These are phyloP conservation scores for Coelogynopora nodosa DNA, from an alignment of 2,888 invertebrate genomes.

Conservation along the genomic window DNA sequence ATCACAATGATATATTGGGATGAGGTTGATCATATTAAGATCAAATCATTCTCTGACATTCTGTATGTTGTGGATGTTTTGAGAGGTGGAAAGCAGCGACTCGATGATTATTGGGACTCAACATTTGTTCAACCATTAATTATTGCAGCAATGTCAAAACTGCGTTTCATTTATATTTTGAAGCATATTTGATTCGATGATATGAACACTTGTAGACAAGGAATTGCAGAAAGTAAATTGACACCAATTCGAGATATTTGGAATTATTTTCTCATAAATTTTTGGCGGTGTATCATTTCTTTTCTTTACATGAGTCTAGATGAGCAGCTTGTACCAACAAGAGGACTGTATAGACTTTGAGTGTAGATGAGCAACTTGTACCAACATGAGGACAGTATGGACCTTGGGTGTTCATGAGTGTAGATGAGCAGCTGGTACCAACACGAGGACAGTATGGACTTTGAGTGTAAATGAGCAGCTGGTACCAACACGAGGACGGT, in stretches of 20 bases:
- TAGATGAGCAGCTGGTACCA: too few species aligned
- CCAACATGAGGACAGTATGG: too few species aligned
- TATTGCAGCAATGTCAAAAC: not conserved
- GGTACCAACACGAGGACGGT: too few species aligned
- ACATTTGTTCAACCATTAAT: not conserved
- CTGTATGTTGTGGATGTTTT: not conserved
- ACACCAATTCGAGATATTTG: not conserved
- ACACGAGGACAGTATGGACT: too few species aligned
- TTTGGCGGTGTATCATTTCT: not conserved
- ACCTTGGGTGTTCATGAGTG: too few species aligned
- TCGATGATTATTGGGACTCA: not conserved
- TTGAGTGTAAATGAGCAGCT: too few species aligned
- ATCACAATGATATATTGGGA: not conserved
- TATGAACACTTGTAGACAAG: not conserved
- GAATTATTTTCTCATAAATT: not conserved
- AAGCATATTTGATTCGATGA: not conserved
- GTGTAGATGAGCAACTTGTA: too few species aligned
- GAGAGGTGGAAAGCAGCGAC: not conserved
- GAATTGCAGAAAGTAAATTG: not conserved
- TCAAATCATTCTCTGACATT: not conserved
- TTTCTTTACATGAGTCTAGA: not conserved
- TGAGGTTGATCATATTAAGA: not conserved
- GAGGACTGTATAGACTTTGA: not conserved
- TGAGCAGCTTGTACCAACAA: constrained; percentile 6
- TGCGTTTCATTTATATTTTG: not conserved